Conservation (phyloP, 2,888 invertebrate species). For the Lepidocyrtoides sp. region DNA sequence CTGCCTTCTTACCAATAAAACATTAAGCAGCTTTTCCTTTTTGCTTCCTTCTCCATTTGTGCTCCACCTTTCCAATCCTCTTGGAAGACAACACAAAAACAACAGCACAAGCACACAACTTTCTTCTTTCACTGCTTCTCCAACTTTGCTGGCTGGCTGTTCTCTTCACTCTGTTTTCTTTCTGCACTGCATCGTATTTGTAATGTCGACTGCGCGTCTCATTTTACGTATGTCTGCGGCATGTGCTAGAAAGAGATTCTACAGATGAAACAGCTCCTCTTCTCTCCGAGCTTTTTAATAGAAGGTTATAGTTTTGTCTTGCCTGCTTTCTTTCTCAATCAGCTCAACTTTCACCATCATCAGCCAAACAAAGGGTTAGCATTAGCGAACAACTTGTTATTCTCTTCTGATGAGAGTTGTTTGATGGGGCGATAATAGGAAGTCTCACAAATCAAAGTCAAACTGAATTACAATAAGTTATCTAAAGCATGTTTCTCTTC, state of each 20-base stretch:
- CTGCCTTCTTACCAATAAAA: constrained; percentile 1
- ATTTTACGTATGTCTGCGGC: no score
- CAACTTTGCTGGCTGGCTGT: not conserved
- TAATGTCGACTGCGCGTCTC: no score
- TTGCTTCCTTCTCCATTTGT: not conserved
- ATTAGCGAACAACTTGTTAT: not conserved
- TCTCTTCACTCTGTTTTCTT: not conserved
- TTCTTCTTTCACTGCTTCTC: constrained; percentile 3
- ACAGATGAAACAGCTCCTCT: no score
- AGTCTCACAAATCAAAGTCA: constrained; percentile 37
- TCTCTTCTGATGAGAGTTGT: not conserved
- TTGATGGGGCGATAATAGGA: not conserved
- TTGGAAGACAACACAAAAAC: no score
- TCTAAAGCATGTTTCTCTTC: not conserved
- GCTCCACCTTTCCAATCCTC: not conserved
- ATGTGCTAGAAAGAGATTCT: no score
- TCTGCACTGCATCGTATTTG: no score
- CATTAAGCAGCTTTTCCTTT: not conserved
- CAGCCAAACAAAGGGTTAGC: not conserved
- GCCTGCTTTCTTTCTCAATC: not conserved
- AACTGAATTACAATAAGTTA: not conserved
- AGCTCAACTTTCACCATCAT: not conserved
- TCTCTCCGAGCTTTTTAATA: no score
- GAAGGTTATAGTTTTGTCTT: no score
- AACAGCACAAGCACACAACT: not conserved